Percentiles rank a stretch among this genome's conserved stretches.
phyloP scores from a whole-genome alignment of 2,888 invertebrate genomes.

The Hypolimnas misippus region DNA sequence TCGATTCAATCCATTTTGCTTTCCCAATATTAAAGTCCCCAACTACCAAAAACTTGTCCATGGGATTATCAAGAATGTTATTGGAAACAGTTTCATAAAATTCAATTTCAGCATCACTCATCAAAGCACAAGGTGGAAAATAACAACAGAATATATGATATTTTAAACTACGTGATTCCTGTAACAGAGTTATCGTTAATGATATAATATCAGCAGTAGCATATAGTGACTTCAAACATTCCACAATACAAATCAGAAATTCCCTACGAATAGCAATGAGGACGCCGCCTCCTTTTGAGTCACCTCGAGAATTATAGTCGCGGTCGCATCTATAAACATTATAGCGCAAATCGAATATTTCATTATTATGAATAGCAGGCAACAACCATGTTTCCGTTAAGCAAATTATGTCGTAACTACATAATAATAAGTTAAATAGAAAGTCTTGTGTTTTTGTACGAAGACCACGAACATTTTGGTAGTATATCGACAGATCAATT shows the following conservation, averaged over 20 bases:
- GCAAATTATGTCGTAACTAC: not conserved
- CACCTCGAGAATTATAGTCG: not conserved
- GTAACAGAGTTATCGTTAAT: not conserved
- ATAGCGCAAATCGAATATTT: not conserved
- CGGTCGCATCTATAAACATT: conserved; percentile 2
- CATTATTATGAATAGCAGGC: not conserved
- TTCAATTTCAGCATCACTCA: not conserved
- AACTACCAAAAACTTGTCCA: conserved; percentile 1
- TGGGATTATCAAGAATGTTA: not conserved
- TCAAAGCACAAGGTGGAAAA: not conserved
- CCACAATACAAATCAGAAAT: not conserved
- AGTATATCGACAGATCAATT: not conserved
- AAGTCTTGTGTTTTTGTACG: not conserved
- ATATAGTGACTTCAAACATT: not conserved
- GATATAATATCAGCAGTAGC: not conserved
- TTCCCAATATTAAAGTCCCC: not conserved
- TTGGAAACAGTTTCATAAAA: not conserved
- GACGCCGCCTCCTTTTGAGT: too few relatives aligned
- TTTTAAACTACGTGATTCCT: not conserved
- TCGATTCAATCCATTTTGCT: too few relatives aligned
- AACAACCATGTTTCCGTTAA: conserved; percentile 2
- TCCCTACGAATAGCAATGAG: too few relatives aligned
- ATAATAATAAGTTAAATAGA: not conserved
- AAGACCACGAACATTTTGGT: not conserved
- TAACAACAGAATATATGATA: conserved; percentile 1